Percentiles rank a stretch among this genome's conserved stretches.
These are phyloP conservation scores for Epizoanthus rinbou DNA, from an alignment of 92 coral and sea anemone species.

Conservation along the genomic window DNA sequence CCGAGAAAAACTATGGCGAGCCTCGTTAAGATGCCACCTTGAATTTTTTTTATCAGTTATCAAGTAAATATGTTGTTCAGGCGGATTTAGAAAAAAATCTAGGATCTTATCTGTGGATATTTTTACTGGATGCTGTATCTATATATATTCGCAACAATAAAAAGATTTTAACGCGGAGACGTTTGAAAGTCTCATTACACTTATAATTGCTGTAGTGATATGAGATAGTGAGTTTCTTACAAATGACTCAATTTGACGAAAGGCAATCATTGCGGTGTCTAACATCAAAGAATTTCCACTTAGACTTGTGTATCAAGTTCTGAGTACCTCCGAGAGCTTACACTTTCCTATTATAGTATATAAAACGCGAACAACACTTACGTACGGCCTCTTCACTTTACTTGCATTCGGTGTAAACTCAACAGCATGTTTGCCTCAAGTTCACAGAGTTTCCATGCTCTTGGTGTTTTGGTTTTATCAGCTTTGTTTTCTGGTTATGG, in stretches of 20 bases:
- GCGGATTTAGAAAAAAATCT: too few species aligned
- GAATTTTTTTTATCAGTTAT: too few species aligned
- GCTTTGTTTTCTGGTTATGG: not conserved
- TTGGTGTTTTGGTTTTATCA: not conserved
- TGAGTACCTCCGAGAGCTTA: not conserved
- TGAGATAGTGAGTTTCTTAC: too few species aligned
- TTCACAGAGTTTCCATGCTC: not conserved
- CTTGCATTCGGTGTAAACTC: not conserved
- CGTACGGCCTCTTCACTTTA: not conserved
- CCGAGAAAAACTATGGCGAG: too few species aligned
- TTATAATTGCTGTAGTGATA: too few species aligned
- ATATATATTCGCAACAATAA: too few species aligned
- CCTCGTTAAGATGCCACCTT: too few species aligned
- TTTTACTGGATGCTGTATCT: too few species aligned
- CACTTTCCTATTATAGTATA: not conserved
- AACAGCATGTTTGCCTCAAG: constrained; percentile 4
- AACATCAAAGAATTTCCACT: not conserved
- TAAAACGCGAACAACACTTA: not conserved
- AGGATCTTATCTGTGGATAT: too few species aligned
- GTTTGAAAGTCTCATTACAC: too few species aligned
- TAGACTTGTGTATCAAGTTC: not conserved
- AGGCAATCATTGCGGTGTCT: not conserved
- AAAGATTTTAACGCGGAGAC: too few species aligned
- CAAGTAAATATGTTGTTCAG: too few species aligned
- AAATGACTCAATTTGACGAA: not conserved